A percentile compares a stretch with the other conserved stretches of the same genome.
These are phyloP conservation scores for Vireo griseus DNA, from an alignment of 2,797 vertebrate species.

Conservation along the genomic window DNA sequence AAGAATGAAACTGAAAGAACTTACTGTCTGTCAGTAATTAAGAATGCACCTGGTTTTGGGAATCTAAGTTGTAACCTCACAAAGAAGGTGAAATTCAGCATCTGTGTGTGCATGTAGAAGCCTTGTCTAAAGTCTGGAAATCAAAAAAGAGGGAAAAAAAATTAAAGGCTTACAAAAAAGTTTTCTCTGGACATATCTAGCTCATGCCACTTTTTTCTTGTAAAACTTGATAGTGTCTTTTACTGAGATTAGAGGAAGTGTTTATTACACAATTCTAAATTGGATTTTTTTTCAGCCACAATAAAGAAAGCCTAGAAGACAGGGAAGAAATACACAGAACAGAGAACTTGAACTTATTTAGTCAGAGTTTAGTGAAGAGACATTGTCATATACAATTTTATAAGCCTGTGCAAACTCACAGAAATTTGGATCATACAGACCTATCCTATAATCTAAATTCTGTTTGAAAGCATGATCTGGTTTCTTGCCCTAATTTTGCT, in stretches of 20 bases:
- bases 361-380: neutral
- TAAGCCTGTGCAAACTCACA: neutral
- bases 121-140: neutral
- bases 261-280: neutral
- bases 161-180: neutral
- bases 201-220: neutral
- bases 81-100: neutral
- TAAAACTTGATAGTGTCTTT: neutral
- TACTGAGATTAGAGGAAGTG: neutral
- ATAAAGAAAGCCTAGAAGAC: neutral
- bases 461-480: neutral
- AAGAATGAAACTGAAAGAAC: neutral
- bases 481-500: neutral
- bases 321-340: neutral
- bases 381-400: neutral
- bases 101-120: neutral
- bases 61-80: neutral
- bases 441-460: neutral
- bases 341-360: neutral
- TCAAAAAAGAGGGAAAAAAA: neutral
- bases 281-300: neutral
- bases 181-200: neutral
- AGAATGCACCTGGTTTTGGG: neutral
- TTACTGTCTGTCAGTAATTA: neutral
- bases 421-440: neutral